These are phyloP conservation scores for Carpatolechia fugitivella DNA, from an alignment of 2,888 invertebrate species.

Conservation along the genomic window DNA sequence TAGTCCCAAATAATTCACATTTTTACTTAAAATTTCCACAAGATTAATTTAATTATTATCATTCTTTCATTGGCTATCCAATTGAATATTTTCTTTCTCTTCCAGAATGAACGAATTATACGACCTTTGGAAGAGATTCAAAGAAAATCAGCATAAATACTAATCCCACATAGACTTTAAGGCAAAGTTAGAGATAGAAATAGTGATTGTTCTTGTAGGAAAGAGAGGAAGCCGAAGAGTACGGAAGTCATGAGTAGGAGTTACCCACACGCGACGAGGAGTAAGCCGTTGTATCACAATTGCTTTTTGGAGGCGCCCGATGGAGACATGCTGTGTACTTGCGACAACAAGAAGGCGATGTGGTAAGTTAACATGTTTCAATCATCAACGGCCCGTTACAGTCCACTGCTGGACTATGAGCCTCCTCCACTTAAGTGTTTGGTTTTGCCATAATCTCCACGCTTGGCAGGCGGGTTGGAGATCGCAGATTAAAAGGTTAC, in stretches of 20 bases:
- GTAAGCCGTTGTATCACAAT: slow-evolving; percentile 87
- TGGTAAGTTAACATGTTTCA: slow-evolving; percentile 76
- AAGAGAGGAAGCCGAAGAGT: slow-evolving; percentile 25
- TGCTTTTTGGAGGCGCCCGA: slow-evolving; percentile 88
- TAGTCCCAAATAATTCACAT: too few relatives aligned
- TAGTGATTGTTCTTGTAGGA: slow-evolving; percentile 23
- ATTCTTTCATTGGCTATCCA: background rate
- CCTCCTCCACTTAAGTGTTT: too few relatives aligned
- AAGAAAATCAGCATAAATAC: slow-evolving; percentile 1
- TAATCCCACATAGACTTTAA: background rate
- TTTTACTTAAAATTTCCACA: too few relatives aligned
- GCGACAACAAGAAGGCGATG: slow-evolving; percentile 85
- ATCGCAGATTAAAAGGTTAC: too few relatives aligned
- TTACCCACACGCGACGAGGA: slow-evolving; percentile 62
- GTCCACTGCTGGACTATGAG: too few relatives aligned
- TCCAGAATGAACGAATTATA: background rate
- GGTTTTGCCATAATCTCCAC: too few relatives aligned
- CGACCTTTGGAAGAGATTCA: slow-evolving; percentile 1
- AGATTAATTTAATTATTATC: too few relatives aligned
- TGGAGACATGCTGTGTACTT: slow-evolving; percentile 86
- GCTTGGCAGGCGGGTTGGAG: too few relatives aligned
- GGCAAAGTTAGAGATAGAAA: background rate
- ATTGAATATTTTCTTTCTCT: background rate
- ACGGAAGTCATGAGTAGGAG: slow-evolving; percentile 29
- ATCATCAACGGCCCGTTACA: too few relatives aligned